Conservation (phyloP, 2,113 vertebrate genomes). For the Bagarius yarrelli region DNA sequence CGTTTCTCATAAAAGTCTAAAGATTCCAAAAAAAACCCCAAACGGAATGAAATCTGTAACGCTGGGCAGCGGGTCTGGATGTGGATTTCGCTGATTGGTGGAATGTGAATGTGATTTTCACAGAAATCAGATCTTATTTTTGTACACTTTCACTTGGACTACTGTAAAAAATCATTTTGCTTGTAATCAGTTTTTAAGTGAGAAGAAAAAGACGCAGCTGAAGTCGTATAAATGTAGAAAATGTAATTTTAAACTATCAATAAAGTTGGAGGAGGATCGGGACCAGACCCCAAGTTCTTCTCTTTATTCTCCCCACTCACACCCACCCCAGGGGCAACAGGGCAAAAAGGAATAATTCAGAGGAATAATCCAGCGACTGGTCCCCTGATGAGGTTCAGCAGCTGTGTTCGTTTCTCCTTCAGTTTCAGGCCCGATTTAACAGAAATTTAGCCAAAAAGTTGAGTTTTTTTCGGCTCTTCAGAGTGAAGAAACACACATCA, state of each 20-base stretch:
- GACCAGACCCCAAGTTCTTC: slow-evolving; percentile 54
- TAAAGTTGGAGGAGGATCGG: slow-evolving; percentile 99
- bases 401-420: too few relatives aligned
- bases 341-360: background rate
- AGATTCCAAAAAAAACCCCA: slow-evolving; percentile 70
- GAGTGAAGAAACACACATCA: too few relatives aligned
- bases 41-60: too few relatives aligned
- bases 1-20: slow-evolving; percentile 75
- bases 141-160: slow-evolving; percentile 99
- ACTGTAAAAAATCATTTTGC: slow-evolving; percentile 95
- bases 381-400: too few relatives aligned
- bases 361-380: too few relatives aligned
- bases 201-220: slow-evolving; percentile 94
- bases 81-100: slow-evolving; percentile 91
- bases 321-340: background rate
- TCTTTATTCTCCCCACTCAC: background rate
- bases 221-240: slow-evolving; percentile 96
- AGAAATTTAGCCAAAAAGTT: too few relatives aligned
- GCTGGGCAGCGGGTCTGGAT: slow-evolving; percentile 60
- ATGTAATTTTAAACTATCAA: slow-evolving; percentile 99
- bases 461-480: too few relatives aligned
- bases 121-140: slow-evolving; percentile 99
- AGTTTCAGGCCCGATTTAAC: too few relatives aligned
- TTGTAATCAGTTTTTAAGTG: slow-evolving; percentile 99
- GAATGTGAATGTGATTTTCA: slow-evolving; percentile 96